Percentiles rank a stretch among this genome's conserved stretches.
Conservation (phyloP, 2,113 vertebrate species). For the Talpa occidentalis region DNA sequence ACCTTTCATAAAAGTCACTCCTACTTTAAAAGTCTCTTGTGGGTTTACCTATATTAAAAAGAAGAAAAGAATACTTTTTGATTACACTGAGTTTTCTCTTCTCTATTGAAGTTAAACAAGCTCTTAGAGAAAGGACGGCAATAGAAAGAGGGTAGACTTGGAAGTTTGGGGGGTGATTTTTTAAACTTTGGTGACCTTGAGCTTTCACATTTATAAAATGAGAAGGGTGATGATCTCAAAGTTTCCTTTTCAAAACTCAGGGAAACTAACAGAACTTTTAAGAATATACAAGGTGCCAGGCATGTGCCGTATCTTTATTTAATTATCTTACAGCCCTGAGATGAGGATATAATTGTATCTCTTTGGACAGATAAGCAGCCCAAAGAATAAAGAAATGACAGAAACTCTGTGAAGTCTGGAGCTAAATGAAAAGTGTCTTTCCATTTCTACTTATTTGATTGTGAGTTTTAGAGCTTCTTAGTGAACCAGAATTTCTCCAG, state of each 20-base stretch:
- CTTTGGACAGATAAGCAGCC: neutral
- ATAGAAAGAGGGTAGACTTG: neutral
- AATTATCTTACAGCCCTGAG: neutral
- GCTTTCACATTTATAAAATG: neutral
- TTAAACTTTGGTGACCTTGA: neutral
- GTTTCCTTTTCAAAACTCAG: neutral
- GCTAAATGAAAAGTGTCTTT: neutral
- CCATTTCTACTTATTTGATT: too few species aligned
- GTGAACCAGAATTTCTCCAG: neutral
- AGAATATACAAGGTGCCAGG: neutral
- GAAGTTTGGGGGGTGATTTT: neutral
- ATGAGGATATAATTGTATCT: neutral
- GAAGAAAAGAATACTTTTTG: neutral
- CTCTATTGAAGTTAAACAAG: neutral
- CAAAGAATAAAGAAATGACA: neutral
- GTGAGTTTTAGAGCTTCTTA: neutral
- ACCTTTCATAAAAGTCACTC: constrained; percentile 66
- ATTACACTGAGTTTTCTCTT: neutral
- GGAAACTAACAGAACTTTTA: neutral
- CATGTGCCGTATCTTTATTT: neutral
- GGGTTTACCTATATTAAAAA: constrained; percentile 60
- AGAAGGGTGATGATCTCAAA: neutral
- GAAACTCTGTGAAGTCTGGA: neutral
- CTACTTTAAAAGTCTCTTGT: constrained; percentile 55
- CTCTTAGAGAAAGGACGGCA: neutral